These are phyloP conservation scores for Microplitis demolitor DNA, from an alignment of 1,140 invertebrate species.

Conservation along the genomic window DNA sequence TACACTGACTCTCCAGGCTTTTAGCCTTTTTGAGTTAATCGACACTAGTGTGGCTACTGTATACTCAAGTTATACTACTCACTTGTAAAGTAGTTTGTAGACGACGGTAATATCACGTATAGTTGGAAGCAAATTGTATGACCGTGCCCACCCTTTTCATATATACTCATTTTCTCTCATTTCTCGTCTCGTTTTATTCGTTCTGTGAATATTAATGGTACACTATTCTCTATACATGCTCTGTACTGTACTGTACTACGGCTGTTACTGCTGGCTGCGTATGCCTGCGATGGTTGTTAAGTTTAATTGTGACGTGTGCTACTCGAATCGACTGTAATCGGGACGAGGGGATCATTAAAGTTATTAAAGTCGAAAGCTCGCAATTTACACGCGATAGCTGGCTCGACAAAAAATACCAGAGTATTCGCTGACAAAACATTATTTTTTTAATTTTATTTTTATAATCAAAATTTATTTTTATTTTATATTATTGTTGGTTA, in stretches of 20 bases:
- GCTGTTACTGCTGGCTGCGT: background rate
- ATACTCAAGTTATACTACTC: background rate
- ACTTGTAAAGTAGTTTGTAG: constrained; percentile 12
- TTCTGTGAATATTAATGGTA: constrained; percentile 29
- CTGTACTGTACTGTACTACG: background rate
- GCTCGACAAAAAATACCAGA: constrained; percentile 2
- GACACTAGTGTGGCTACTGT: background rate
- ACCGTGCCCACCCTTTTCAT: constrained; percentile 8
- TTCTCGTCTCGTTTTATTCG: constrained; percentile 41
- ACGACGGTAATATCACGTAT: background rate
- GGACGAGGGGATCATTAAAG: constrained; percentile 29
- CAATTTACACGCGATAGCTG: constrained; percentile 26
- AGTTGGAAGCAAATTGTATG: background rate
- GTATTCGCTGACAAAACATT: background rate
- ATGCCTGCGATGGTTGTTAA: constrained; percentile 28
- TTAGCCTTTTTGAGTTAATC: constrained; percentile 14
- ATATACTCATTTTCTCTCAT: constrained; percentile 14
- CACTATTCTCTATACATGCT: background rate
- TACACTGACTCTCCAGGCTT: background rate
- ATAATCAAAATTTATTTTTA: background rate
- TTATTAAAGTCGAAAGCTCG: constrained; percentile 33
- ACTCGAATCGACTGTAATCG: constrained; percentile 21
- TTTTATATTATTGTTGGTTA: background rate
- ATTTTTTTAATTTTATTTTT: constrained; percentile 2
- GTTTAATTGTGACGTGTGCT: constrained; percentile 33